Evolutionary conservation across 2,797 vertebrate species (phyloP), one percentile per base, ranked within the genome.

Genomic region (Australoheros facetus): DNA sequence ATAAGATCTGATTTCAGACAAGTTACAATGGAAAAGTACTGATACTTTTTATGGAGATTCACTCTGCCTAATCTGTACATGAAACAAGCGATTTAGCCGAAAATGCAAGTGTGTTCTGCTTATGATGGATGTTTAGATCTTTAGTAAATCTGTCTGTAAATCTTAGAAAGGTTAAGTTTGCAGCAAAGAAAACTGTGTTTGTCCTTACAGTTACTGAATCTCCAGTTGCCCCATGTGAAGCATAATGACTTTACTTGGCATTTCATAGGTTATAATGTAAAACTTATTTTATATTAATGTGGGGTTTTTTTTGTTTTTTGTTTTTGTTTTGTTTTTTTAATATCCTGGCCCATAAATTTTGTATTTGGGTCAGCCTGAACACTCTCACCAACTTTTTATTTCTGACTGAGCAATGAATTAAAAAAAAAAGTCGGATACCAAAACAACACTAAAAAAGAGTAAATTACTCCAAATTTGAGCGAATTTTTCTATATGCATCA

Each of bases 1-100:
- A 79, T 51, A 54, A 69, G 64, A 84, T 80, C 48, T 69, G 56
- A 86, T 83, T 74, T 84, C 11, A 86, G 51, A 77, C 28, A 79
- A 79, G 58, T 62, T 77, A 34, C 51, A 62, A 19, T 59, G 82
- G 26, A 83, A 75, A 84, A 79, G 37, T 53, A 53, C 21, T 73
- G 73, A 72, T 80, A 45, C 78, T 82, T 73, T 30, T 75, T 7
- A 75, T 32, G 71, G 69, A 82, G 60, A 72, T 71, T 78, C 53
- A 37, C 42, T 73, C 23, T 54, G 3, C 2, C 70, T 75, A 34
- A 82, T 69, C 51, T 57, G 39, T 19, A 55, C 34, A 71, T 80
- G 16, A 80, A 80, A 84, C n/a, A 48, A 55, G 28, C 11, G 53
- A 26, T 62, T 69, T 19, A 66, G 3, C 6, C 58, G 28, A 32